Conservation (phyloP, 2,113 vertebrate species). For the Cercopithecus mona region DNA sequence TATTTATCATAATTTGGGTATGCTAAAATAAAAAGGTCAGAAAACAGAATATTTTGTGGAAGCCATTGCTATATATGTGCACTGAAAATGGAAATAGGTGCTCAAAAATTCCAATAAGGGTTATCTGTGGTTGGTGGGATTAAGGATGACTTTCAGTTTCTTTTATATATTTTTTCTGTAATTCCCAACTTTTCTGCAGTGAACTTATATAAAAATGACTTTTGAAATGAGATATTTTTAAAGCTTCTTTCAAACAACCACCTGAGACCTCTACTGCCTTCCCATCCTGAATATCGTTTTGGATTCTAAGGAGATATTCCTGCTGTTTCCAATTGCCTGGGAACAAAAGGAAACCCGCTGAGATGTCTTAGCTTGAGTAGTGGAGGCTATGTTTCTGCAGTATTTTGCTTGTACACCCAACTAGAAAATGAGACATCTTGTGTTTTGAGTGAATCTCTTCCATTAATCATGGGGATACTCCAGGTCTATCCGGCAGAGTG, state of each 20-base stretch:
- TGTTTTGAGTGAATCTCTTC: slow-evolving; percentile 47
- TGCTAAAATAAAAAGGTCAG: not conserved
- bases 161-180: not conserved
- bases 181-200: not conserved
- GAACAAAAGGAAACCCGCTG: slow-evolving; percentile 11
- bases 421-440: slow-evolving; percentile 51
- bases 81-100: not conserved
- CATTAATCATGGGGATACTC: slow-evolving; percentile 47
- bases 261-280: not conserved
- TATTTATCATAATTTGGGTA: not conserved
- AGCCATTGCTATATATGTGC: not conserved
- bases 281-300: not conserved
- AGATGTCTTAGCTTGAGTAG: not conserved
- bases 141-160: not conserved
- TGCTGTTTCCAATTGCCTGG: not conserved
- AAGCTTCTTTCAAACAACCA: not conserved
- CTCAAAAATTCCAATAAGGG: not conserved
- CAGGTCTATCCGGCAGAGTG: not conserved
- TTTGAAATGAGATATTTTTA: not conserved
- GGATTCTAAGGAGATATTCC: not conserved
- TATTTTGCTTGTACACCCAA: not conserved
- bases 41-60: not conserved
- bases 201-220: not conserved
- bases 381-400: not conserved
- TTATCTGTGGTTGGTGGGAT: not conserved